Percentiles rank a stretch among this genome's conserved stretches.
These are phyloP conservation scores for Pseudois nayaur DNA, from an alignment of 2,113 vertebrate species.

Conservation along the genomic window DNA sequence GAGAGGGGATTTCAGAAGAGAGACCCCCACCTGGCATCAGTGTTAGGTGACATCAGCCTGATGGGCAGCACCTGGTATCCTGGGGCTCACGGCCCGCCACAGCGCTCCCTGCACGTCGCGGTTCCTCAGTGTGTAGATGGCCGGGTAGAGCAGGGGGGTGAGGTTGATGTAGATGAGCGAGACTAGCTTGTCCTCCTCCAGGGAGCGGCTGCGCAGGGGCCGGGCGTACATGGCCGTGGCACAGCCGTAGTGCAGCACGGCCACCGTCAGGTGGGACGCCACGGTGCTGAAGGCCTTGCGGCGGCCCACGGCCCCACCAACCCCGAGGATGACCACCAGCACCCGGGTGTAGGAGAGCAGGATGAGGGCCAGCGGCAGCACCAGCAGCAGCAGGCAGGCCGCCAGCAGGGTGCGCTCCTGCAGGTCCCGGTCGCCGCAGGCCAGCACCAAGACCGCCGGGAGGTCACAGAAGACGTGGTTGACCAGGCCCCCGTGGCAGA, in stretches of 20 bases:
- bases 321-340: conserved; percentile 39
- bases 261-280: conserved; percentile 55
- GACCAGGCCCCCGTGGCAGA: conserved; percentile 37
- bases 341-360: conserved; percentile 55
- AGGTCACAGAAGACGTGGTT: conserved; percentile 69
- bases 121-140: conserved; percentile 64
- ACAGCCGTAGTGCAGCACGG: conserved; percentile 51
- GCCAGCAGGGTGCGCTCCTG: conserved; percentile 37
- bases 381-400: conserved; percentile 56
- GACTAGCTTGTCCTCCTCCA: conserved; percentile 65
- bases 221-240: conserved; percentile 61
- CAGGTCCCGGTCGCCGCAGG: conserved; percentile 51
- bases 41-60: not conserved
- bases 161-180: conserved; percentile 59
- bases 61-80: rapidly evolving
- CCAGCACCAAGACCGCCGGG: conserved; percentile 40
- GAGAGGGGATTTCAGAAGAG: too few species aligned
- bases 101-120: conserved; percentile 51
- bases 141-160: conserved; percentile 42
- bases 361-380: conserved; percentile 58
- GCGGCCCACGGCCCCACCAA: rapidly evolving
- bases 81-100: not conserved
- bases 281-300: conserved; percentile 65
- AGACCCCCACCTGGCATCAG: rapidly evolving
- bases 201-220: conserved; percentile 51